Evolutionary conservation across 1,140 invertebrate species (phyloP).

Genomic region (Littorina saxatilis): DNA sequence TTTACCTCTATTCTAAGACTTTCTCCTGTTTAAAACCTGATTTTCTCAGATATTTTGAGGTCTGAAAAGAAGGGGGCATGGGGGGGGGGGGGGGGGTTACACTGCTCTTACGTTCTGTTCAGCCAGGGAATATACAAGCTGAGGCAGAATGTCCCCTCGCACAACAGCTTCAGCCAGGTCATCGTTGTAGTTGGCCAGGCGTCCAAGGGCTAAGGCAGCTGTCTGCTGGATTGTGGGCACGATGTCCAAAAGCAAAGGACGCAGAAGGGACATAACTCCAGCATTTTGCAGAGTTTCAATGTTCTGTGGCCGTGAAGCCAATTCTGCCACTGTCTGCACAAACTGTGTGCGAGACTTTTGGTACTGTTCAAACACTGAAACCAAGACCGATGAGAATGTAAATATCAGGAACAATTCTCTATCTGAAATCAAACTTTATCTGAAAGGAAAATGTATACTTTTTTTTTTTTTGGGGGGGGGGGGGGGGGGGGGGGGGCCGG

Average conservation of each 20-base stretch:
- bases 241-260: slow-evolving; percentile 84
- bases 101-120: slow-evolving; percentile 82
- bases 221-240: slow-evolving; percentile 86
- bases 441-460: too few species aligned
- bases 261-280: slow-evolving; percentile 82
- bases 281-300: slow-evolving; percentile 83
- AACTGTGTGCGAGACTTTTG: slow-evolving; percentile 85
- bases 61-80: too few species aligned
- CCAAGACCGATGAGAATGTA: neutral
- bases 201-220: slow-evolving; percentile 83
- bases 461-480: too few species aligned
- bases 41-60: too few species aligned
- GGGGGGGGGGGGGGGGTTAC: too few species aligned
- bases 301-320: slow-evolving; percentile 83
- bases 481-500: too few species aligned
- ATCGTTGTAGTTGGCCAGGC: slow-evolving; percentile 81
- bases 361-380: slow-evolving; percentile 86
- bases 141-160: slow-evolving; percentile 76
- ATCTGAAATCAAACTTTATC: too few species aligned
- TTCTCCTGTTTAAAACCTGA: too few species aligned
- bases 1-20: too few species aligned
- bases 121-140: slow-evolving; percentile 75
- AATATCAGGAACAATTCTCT: too few species aligned
- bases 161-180: slow-evolving; percentile 77
- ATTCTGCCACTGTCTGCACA: slow-evolving; percentile 85